Conservation (phyloP, 2,113 vertebrate genomes). For the Tiliqua scincoides region DNA sequence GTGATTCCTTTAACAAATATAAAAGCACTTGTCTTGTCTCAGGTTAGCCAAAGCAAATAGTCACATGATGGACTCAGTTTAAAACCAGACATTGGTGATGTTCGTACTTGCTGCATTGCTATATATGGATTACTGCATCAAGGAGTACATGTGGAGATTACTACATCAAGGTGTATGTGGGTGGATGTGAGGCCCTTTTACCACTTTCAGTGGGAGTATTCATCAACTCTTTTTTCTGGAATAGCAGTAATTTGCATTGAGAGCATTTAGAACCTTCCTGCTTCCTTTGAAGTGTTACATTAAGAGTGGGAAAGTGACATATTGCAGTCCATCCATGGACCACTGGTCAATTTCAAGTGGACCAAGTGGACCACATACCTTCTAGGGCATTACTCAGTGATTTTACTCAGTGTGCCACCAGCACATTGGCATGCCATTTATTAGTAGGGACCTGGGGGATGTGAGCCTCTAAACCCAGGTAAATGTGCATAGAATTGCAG, state of each 20-base stretch:
- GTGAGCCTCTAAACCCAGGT: too few species aligned
- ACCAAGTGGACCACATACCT: too few species aligned
- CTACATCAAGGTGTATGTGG: not conserved
- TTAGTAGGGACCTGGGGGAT: too few species aligned
- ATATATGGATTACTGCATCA: too few species aligned
- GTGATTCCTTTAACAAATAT: constrained; percentile 55
- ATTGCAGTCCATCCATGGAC: too few species aligned
- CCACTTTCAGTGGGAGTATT: not conserved
- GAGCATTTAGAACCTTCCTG: not conserved
- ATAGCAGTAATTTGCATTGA: not conserved
- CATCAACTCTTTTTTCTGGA: not conserved
- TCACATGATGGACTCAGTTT: constrained; percentile 41
- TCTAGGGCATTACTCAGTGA: too few species aligned
- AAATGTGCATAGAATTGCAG: too few species aligned
- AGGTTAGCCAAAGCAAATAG: not conserved
- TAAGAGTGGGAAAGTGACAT: too few species aligned
- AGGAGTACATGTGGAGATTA: not conserved
- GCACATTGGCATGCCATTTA: too few species aligned
- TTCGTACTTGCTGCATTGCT: not conserved
- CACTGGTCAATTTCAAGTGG: too few species aligned
- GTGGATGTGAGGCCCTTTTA: not conserved
- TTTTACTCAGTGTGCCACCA: too few species aligned
- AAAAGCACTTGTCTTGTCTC: constrained; percentile 43
- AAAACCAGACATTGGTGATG: not conserved
- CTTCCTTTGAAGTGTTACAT: too few species aligned